A percentile compares a stretch with the other conserved stretches of the same genome.
Evolutionary conservation across 2,888 invertebrate species (phyloP).

Genomic region (Caenorhabditis sp.): DNA sequence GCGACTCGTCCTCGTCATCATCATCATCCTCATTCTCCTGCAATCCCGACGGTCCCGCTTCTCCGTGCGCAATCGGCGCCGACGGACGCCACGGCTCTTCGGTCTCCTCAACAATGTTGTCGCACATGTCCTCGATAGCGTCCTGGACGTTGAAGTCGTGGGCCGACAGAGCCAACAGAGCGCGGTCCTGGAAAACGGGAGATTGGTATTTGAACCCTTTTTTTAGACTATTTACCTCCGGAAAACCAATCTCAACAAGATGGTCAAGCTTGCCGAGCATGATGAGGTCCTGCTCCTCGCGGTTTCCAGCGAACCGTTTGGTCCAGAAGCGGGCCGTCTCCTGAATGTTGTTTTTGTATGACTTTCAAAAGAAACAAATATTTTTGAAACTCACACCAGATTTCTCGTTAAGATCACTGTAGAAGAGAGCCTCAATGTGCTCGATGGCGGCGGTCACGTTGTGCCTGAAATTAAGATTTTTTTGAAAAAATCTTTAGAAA

Average conservation of each 20-base stretch:
- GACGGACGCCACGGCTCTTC: neutral
- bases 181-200: neutral
- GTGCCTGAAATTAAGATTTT: neutral
- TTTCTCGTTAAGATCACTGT: neutral
- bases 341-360: neutral
- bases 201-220: too few relatives aligned
- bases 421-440: neutral
- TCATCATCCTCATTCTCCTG: neutral
- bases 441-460: constrained; percentile 5
- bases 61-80: neutral
- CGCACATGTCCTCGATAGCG: neutral
- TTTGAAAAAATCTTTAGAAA: too few relatives aligned
- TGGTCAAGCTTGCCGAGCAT: neutral
- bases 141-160: neutral
- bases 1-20: neutral
- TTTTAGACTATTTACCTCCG: neutral
- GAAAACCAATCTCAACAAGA: constrained; percentile 5
- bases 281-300: neutral
- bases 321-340: constrained; percentile 13
- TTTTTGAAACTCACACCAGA: neutral
- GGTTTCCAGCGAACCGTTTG: neutral
- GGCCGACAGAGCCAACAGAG: neutral
- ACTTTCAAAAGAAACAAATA: neutral
- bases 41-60: neutral
- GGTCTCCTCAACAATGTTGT: neutral